Evolutionary conservation across 2,888 invertebrate species (phyloP).

Genomic region (Cryptophagus acutangulus): DNA sequence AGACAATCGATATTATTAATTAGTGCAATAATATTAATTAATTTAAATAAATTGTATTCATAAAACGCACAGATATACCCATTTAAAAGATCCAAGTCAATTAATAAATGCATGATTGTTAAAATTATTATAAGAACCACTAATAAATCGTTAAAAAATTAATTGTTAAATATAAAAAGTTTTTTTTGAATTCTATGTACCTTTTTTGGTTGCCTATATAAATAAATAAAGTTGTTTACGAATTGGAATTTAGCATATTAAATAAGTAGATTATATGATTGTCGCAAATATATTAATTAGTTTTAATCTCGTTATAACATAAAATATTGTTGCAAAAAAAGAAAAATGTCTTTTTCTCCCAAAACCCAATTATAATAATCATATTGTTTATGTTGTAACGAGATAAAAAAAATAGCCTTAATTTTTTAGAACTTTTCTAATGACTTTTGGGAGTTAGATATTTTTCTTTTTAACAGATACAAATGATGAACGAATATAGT

Average conservation of each 20-base stretch:
- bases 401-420: too few relatives aligned
- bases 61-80: conserved; percentile 18
- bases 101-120: conserved; percentile 22
- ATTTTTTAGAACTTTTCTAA: conserved; percentile 24
- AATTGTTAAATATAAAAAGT: too few relatives aligned
- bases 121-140: too few relatives aligned
- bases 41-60: conserved; percentile 2
- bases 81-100: conserved; percentile 24
- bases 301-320: conserved; percentile 61
- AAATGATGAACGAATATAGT: conserved; percentile 68
- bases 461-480: conserved; percentile 65
- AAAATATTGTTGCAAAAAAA: conserved; percentile 36
- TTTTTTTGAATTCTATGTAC: too few relatives aligned
- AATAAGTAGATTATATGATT: too few relatives aligned
- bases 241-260: too few relatives aligned
- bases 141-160: too few relatives aligned
- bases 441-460: conserved; percentile 50
- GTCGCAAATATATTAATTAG: too few relatives aligned
- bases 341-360: conserved; percentile 45
- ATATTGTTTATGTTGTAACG: conserved; percentile 48
- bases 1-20: conserved; percentile 17
- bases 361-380: too few relatives aligned
- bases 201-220: too few relatives aligned
- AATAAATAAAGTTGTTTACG: too few relatives aligned
- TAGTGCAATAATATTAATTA: too few relatives aligned